A percentile compares a stretch with the other conserved stretches of the same genome.
Conservation (phyloP, 2,888 invertebrate species). For the Idaea dimidiata region DNA sequence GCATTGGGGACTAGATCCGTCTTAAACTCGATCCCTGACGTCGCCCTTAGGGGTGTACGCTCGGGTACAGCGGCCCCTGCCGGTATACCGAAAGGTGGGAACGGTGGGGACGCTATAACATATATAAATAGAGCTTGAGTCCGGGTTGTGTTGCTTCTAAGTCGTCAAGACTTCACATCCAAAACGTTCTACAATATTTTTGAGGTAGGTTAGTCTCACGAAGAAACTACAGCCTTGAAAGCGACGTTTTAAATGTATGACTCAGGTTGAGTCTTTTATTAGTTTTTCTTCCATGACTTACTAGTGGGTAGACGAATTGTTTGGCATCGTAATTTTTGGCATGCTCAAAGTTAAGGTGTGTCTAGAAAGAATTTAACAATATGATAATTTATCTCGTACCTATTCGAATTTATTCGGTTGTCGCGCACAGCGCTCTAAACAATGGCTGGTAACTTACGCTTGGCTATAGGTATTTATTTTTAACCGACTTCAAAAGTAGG, state of each 20-base stretch:
- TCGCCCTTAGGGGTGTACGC: too few relatives aligned
- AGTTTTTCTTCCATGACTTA: background rate
- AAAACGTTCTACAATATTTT: too few relatives aligned
- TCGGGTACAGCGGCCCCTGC: too few relatives aligned
- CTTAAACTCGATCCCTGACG: too few relatives aligned
- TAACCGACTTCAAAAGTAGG: background rate
- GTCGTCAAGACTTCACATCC: too few relatives aligned
- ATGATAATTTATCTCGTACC: background rate
- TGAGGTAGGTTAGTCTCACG: too few relatives aligned
- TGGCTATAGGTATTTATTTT: background rate
- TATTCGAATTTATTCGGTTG: background rate
- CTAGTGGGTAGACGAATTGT: background rate
- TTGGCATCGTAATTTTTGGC: background rate
- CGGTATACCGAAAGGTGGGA: too few relatives aligned
- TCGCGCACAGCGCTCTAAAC: background rate
- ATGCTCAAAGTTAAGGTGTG: background rate
- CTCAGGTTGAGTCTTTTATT: background rate
- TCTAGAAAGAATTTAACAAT: background rate
- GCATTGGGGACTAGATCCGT: too few relatives aligned
- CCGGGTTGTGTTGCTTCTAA: too few relatives aligned
- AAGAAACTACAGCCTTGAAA: too few relatives aligned
- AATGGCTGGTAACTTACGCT: background rate
- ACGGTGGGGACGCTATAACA: too few relatives aligned
- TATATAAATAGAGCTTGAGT: too few relatives aligned
- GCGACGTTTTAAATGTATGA: background rate